Percentiles rank a stretch among this genome's conserved stretches.
These are phyloP conservation scores for Pocillopora verrucosa DNA, from an alignment of 64 coral and sea anemone species.

Conservation along the genomic window DNA sequence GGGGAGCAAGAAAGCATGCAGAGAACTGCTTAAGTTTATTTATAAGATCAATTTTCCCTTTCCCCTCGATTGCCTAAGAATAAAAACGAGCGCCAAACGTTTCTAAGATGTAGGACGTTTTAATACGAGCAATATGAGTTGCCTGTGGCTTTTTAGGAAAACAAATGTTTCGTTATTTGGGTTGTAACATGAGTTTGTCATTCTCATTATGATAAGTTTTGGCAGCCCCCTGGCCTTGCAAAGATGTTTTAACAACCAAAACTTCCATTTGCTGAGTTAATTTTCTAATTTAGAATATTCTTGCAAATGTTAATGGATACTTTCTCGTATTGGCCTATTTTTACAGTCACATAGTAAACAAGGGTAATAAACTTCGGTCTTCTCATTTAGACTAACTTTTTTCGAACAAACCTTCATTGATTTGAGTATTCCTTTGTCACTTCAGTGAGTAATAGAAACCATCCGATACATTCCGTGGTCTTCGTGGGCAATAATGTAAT, in stretches of 20 bases:
- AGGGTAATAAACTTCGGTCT: background rate
- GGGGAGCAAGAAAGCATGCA: background rate
- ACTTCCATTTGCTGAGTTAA: background rate
- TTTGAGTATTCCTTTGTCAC: background rate
- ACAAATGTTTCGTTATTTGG: background rate
- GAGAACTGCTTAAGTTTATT: background rate
- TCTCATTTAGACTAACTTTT: background rate
- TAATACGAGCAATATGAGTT: background rate
- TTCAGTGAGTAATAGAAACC: background rate
- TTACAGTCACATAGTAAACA: background rate
- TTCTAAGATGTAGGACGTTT: background rate
- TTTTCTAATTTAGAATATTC: background rate
- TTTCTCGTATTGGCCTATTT: background rate
- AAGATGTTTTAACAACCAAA: background rate
- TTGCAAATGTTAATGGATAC: background rate
- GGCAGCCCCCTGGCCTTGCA: background rate
- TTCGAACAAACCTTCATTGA: background rate
- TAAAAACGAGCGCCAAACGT: background rate
- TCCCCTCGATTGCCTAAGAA: constrained; percentile 16
- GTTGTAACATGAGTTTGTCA: background rate
- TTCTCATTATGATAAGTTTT: background rate
- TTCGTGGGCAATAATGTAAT: constrained; percentile 10
- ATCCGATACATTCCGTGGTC: constrained; percentile 13
- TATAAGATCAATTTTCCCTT: background rate
- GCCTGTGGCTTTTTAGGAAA: background rate